These are phyloP conservation scores for Drosophila maculinotata DNA, from an alignment of 2,888 invertebrate genomes.

Conservation along the genomic window DNA sequence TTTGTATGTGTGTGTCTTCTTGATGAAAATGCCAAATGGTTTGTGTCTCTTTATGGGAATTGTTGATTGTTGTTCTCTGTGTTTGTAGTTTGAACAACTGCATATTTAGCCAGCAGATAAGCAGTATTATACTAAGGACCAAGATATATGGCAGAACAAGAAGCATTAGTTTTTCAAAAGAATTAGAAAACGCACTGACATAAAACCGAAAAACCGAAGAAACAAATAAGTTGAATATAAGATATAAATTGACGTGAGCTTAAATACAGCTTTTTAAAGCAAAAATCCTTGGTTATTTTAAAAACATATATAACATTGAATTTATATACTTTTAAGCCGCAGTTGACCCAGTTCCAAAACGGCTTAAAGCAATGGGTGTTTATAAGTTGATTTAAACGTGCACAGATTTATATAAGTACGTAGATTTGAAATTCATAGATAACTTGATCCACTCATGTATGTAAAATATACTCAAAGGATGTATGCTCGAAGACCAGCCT, in stretches of 20 bases:
- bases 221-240: background rate
- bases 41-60: slow-evolving; percentile 80
- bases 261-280: background rate
- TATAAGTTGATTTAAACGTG: too few relatives aligned
- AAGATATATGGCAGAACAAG: slow-evolving; percentile 16
- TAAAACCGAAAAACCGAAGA: background rate
- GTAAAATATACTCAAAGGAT: too few relatives aligned
- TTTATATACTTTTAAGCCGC: too few relatives aligned
- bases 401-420: too few relatives aligned
- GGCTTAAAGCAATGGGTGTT: too few relatives aligned
- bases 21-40: slow-evolving; percentile 79
- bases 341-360: too few relatives aligned
- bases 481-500: too few relatives aligned
- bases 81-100: slow-evolving; percentile 64
- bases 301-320: too few relatives aligned
- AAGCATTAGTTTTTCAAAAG: slow-evolving; percentile 10
- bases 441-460: too few relatives aligned
- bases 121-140: slow-evolving; percentile 55
- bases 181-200: slow-evolving; percentile 11
- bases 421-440: too few relatives aligned
- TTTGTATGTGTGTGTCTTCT: slow-evolving; percentile 47
- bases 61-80: slow-evolving; percentile 75
- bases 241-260: background rate
- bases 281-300: too few relatives aligned
- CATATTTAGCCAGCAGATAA: slow-evolving; percentile 72